phyloP scores from a whole-genome alignment of 2,888 invertebrate genomes.

The Lysandra bellargus region DNA sequence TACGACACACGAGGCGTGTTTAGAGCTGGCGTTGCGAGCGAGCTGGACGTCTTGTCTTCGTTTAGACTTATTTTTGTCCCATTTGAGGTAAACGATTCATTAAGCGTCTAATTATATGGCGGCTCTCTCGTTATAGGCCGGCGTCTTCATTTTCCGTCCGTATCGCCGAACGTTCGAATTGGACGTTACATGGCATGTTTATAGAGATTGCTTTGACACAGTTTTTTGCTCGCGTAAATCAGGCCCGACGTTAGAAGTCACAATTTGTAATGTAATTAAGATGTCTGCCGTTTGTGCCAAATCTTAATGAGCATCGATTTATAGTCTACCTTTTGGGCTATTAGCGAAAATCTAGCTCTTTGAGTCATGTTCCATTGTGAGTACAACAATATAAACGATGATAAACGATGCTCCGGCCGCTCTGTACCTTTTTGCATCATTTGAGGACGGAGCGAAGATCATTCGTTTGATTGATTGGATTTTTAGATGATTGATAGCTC shows the following conservation, averaged over 20 bases:
- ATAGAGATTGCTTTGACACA: conserved; percentile 21
- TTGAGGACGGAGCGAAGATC: conserved; percentile 18
- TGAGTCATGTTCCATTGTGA: neutral
- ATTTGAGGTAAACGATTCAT: conserved; percentile 41
- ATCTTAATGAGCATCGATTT: conserved; percentile 5
- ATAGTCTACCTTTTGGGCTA: neutral
- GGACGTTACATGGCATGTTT: conserved; percentile 21
- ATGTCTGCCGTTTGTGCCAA: conserved; percentile 14
- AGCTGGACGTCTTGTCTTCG: conserved; percentile 33
- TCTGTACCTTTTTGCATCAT: conserved; percentile 30
- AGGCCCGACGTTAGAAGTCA: conserved; percentile 2
- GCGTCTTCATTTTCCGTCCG: conserved; percentile 4
- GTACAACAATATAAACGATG: conserved; percentile 20
- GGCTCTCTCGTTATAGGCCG: conserved; percentile 31
- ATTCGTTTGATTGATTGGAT: conserved; percentile 28
- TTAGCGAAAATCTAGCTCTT: neutral
- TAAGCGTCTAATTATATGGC: conserved; percentile 42
- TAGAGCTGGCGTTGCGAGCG: conserved; percentile 27
- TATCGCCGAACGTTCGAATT: neutral
- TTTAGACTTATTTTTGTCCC: conserved; percentile 37
- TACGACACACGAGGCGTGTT: conserved; percentile 37
- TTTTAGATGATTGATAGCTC: conserved; percentile 27
- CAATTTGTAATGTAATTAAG: conserved; percentile 17
- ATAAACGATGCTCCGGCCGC: conserved; percentile 7
- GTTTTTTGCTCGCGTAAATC: conserved; percentile 17